These are phyloP conservation scores for Theristicus caerulescens DNA, from an alignment of 2,113 vertebrate genomes.

Conservation along the genomic window DNA sequence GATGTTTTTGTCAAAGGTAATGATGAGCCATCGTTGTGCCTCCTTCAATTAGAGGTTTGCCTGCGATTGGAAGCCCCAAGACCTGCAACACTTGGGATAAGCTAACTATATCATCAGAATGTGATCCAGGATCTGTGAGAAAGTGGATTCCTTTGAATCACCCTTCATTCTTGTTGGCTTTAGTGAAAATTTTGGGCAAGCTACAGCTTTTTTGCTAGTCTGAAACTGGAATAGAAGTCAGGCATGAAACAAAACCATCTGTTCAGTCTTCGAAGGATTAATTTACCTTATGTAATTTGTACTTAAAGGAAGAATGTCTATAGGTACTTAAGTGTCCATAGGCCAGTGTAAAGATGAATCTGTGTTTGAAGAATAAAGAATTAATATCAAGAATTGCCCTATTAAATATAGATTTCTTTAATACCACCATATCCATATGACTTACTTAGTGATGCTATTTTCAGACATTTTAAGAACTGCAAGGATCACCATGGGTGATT, in stretches of 20 bases:
- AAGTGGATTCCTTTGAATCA: not conserved
- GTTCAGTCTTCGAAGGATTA: not conserved
- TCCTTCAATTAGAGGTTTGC: not conserved
- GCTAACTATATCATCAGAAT: not conserved
- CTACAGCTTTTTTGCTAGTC: not conserved
- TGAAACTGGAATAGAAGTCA: not conserved
- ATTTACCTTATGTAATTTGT: not conserved
- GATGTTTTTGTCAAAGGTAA: not conserved
- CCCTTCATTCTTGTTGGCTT: not conserved
- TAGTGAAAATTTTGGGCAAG: not conserved
- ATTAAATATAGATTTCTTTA: not conserved
- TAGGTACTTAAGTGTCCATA: not conserved
- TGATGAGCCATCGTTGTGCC: rapidly evolving
- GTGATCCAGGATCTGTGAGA: not conserved
- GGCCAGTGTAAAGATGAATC: not conserved
- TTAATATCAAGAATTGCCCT: not conserved
- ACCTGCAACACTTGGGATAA: rapidly evolving
- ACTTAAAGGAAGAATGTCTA: not conserved
- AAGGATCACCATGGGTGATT: not conserved
- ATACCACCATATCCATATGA: not conserved
- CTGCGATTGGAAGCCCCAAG: not conserved
- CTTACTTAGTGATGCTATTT: not conserved
- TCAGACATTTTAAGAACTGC: not conserved
- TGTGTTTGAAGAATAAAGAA: not conserved
- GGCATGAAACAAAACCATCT: not conserved